phyloP scores from a whole-genome alignment of 2,797 vertebrate genomes.

The Enteromius fasciolatus region DNA sequence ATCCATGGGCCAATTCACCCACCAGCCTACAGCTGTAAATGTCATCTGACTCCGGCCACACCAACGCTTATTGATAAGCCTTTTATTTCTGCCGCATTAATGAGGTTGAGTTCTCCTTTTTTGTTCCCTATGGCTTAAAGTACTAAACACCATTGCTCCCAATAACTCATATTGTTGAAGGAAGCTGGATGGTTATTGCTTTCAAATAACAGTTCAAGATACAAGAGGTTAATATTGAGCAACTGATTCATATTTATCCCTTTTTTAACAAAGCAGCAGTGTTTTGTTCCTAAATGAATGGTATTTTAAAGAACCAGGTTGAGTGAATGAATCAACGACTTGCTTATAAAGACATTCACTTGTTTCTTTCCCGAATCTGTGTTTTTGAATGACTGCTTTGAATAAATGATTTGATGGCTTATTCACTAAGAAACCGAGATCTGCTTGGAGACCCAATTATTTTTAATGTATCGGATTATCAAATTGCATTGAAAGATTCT shows the following conservation, averaged over 20 bases:
- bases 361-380: neutral
- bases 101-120: conserved; percentile 63
- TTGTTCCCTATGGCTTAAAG: conserved; percentile 65
- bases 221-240: neutral
- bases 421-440: neutral
- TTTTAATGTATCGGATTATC: neutral
- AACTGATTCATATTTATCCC: neutral
- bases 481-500: neutral
- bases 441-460: neutral
- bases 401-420: neutral
- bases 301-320: neutral
- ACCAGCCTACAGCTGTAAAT: conserved; percentile 73
- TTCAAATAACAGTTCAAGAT: neutral
- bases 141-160: conserved; percentile 59
- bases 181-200: conserved; percentile 12
- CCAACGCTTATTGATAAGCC: conserved; percentile 61
- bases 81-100: conserved; percentile 63
- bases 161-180: conserved; percentile 38
- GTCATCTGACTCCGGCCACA: conserved; percentile 74
- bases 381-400: neutral
- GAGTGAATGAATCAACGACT: neutral
- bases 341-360: neutral
- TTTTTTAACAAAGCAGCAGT: neutral
- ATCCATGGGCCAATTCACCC: conserved; percentile 61
- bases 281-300: neutral